Conservation (phyloP, 2,113 vertebrate species). For the Nerophis lumbriciformis region DNA sequence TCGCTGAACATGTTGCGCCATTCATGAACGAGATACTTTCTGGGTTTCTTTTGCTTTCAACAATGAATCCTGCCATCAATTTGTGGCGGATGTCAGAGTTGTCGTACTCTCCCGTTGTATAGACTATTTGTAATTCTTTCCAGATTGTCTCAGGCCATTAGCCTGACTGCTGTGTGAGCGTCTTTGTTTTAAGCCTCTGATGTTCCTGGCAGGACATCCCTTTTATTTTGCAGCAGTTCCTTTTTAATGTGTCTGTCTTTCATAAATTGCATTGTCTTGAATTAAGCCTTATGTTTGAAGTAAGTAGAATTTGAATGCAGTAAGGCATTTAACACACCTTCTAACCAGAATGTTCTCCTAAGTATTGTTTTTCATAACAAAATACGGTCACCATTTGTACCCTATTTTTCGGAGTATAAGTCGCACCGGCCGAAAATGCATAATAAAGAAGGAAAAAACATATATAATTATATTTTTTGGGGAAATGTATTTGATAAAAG, state of each 20-base stretch:
- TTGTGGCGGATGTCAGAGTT: slow-evolving; percentile 1
- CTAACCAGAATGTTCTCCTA: not conserved
- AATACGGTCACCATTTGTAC: too few species aligned
- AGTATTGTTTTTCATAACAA: not conserved
- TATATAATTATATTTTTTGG: too few species aligned
- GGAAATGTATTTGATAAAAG: too few species aligned
- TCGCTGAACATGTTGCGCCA: slow-evolving; percentile 1
- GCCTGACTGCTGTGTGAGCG: not conserved
- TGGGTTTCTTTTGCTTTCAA: not conserved
- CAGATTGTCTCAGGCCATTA: not conserved
- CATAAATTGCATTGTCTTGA: not conserved
- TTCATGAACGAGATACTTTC: slow-evolving; percentile 9
- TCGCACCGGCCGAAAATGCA: too few species aligned
- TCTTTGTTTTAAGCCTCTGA: slow-evolving; percentile 10
- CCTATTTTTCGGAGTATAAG: too few species aligned
- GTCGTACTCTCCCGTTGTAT: slow-evolving; percentile 5
- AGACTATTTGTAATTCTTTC: slow-evolving; percentile 13
- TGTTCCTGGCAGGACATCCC: slow-evolving; percentile 13
- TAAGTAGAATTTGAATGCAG: not conserved
- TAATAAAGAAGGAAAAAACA: too few species aligned
- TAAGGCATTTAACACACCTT: not conserved
- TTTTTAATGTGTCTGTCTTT: slow-evolving; percentile 10
- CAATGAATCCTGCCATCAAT: not conserved
- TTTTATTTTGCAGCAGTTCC: slow-evolving; percentile 6
- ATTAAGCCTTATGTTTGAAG: not conserved